Conservation (phyloP, 2,113 vertebrate genomes). For the Elephantulus edwardii region DNA sequence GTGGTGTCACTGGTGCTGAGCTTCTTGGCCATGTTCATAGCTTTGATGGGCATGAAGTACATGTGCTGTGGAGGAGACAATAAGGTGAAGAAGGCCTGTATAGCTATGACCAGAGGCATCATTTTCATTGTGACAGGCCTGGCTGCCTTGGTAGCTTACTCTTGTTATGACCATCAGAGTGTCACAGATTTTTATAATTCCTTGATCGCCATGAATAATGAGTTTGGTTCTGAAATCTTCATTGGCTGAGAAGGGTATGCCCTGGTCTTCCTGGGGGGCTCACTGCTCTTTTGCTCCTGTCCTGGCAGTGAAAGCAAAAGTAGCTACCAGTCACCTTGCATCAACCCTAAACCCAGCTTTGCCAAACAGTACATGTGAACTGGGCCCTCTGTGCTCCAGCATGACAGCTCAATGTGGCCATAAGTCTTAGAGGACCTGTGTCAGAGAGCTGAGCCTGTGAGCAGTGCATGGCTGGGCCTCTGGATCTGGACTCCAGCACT, state of each 20-base stretch:
- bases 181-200: conserved; percentile 91
- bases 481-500: background rate
- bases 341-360: conserved; percentile 85
- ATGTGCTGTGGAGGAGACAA: conserved; percentile 90
- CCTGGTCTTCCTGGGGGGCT: conserved; percentile 88
- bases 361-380: conserved; percentile 90
- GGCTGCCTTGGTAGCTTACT: conserved; percentile 89
- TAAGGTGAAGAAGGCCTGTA: conserved; percentile 88
- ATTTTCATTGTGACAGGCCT: conserved; percentile 90
- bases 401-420: background rate
- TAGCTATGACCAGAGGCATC: conserved; percentile 91
- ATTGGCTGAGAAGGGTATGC: conserved; percentile 92
- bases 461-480: too few species aligned
- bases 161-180: conserved; percentile 91
- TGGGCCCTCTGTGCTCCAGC: background rate
- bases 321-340: conserved; percentile 66
- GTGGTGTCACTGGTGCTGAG: conserved; percentile 91
- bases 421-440: background rate
- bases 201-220: conserved; percentile 87
- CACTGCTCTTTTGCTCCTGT: conserved; percentile 90
- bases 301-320: conserved; percentile 82
- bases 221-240: conserved; percentile 92
- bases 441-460: background rate
- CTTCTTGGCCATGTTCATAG: conserved; percentile 86
- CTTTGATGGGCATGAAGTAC: conserved; percentile 94